Percentiles rank a stretch among this genome's conserved stretches.
phyloP scores from a whole-genome alignment of 2,113 vertebrate genomes.

The Sinocyclocheilus anshuiensis region DNA sequence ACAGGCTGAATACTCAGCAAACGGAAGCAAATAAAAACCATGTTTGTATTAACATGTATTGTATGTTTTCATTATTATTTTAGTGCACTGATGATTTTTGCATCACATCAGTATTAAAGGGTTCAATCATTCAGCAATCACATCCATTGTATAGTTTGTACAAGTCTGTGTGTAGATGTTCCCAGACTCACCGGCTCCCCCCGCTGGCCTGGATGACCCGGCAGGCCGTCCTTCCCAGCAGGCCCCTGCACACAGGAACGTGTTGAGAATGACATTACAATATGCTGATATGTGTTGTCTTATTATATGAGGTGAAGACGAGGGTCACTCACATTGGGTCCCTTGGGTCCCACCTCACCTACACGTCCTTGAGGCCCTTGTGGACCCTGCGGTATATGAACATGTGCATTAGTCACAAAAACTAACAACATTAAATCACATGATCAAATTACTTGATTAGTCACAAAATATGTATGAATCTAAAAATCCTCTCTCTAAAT shows the following conservation, averaged over 20 bases:
- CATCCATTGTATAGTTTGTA: background rate
- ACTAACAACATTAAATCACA: background rate
- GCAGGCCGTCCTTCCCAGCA: constrained; percentile 93
- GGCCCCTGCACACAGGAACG: constrained; percentile 79
- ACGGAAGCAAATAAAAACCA: background rate
- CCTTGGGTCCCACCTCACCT: constrained; percentile 96
- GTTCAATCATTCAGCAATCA: background rate
- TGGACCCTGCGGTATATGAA: constrained; percentile 79
- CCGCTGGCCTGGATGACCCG: constrained; percentile 96
- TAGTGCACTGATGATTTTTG: background rate
- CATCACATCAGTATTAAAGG: background rate
- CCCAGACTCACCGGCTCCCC: constrained; percentile 89
- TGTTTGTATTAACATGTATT: background rate
- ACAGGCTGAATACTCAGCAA: background rate
- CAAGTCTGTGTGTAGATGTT: background rate
- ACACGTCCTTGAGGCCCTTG: constrained; percentile 92
- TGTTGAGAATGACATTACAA: background rate
- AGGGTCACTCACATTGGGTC: constrained; percentile 84
- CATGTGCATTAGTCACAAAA: background rate
- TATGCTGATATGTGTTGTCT: background rate
- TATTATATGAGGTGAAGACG: background rate
- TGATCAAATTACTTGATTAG: background rate
- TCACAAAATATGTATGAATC: background rate
- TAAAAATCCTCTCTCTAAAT: no score
- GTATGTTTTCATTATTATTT: background rate